These are phyloP conservation scores for Stegastes partitus DNA, from an alignment of 2,113 vertebrate species.

Conservation along the genomic window DNA sequence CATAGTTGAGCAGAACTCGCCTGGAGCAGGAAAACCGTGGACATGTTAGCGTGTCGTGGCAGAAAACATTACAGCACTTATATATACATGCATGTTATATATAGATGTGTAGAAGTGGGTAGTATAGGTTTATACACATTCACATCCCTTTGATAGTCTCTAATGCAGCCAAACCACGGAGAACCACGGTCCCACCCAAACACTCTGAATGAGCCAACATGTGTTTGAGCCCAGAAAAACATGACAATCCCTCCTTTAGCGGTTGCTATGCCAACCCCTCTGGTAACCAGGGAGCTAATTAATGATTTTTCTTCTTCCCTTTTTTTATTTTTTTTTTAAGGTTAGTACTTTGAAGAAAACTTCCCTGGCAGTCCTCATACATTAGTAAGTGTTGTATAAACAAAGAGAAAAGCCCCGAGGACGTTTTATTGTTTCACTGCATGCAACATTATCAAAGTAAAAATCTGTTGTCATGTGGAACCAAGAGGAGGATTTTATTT, in stretches of 20 bases:
- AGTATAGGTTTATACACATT: slow-evolving; percentile 16
- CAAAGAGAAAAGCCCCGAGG: slow-evolving; percentile 48
- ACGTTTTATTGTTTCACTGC: slow-evolving; percentile 18
- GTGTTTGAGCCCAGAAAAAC: slow-evolving; percentile 60
- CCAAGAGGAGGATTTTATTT: not conserved
- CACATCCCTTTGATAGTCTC: slow-evolving; percentile 2
- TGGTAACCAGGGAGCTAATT: slow-evolving; percentile 70
- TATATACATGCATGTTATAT: not conserved
- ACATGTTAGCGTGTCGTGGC: slow-evolving; percentile 40
- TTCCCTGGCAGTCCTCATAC: slow-evolving; percentile 48
- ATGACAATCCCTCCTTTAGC: slow-evolving; percentile 39
- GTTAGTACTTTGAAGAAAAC: slow-evolving; percentile 55
- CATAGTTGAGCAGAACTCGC: slow-evolving; percentile 96
- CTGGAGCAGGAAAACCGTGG: slow-evolving; percentile 74
- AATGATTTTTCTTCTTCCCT: slow-evolving; percentile 38
- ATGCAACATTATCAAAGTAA: slow-evolving; percentile 17
- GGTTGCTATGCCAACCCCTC: slow-evolving; percentile 68
- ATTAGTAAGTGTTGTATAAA: slow-evolving; percentile 52
- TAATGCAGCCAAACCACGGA: slow-evolving; percentile 45
- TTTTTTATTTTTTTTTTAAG: not conserved
- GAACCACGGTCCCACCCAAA: slow-evolving; percentile 56
- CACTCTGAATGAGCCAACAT: slow-evolving; percentile 51
- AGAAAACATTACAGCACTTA: slow-evolving; percentile 2
- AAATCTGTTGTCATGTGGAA: not conserved
- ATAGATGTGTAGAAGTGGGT: not conserved